These are phyloP conservation scores for Megaustenia siamemsis DNA, from an alignment of 2,888 invertebrate genomes.

Conservation along the genomic window DNA sequence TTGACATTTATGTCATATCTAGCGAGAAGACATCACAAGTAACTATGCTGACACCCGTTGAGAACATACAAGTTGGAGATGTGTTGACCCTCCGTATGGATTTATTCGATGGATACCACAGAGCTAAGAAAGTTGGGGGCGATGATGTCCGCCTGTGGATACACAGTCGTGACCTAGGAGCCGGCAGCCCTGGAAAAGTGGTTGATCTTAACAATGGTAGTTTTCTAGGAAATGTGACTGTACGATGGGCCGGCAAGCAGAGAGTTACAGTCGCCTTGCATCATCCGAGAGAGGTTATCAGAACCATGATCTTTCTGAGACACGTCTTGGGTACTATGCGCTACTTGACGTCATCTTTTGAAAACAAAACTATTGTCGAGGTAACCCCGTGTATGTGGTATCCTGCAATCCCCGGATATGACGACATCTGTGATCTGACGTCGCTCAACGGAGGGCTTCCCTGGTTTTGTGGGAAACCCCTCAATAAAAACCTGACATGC, in stretches of 20 bases:
- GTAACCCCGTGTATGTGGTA: conserved; percentile 29
- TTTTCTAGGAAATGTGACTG: not conserved
- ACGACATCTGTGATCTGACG: conserved; percentile 31
- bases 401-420: conserved; percentile 24
- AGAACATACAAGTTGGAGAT: not conserved
- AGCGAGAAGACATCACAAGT: not conserved
- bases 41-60: not conserved
- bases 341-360: conserved; percentile 8
- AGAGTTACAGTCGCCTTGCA: not conserved
- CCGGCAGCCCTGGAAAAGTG: not conserved
- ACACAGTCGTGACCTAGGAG: not conserved
- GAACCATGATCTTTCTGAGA: conserved; percentile 6
- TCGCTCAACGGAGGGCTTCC: conserved; percentile 35
- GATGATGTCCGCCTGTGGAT: conserved; percentile 34
- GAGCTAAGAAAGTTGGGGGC: not conserved
- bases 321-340: not conserved
- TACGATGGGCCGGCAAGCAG: conserved; percentile 1
- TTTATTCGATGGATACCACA: not conserved
- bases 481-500: not conserved
- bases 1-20: not conserved
- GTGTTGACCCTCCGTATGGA: not conserved
- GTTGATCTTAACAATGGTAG: conserved; percentile 20
- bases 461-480: conserved; percentile 34
- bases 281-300: not conserved
- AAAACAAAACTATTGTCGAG: not conserved